Conservation (phyloP, 2,113 vertebrate species). For the Taxidea taxus region DNA sequence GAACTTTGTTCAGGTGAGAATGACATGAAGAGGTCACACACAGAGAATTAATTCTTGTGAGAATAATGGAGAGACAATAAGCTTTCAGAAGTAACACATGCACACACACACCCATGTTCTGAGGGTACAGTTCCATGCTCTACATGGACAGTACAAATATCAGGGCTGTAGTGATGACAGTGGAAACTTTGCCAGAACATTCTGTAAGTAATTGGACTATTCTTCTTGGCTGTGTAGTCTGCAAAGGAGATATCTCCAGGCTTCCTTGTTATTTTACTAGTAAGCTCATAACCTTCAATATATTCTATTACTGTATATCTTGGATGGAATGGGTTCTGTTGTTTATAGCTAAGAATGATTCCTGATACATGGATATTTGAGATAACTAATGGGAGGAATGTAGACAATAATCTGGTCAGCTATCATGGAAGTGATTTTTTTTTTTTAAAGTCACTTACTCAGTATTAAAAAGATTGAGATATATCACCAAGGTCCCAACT, state of each 20-base stretch:
- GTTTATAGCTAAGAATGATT: not conserved
- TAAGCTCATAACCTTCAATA: not conserved
- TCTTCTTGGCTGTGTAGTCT: not conserved
- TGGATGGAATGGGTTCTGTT: not conserved
- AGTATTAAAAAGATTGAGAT: not conserved
- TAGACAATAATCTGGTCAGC: not conserved
- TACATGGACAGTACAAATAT: not conserved
- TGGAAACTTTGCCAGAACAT: not conserved
- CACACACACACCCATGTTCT: not conserved
- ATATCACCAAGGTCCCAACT: not conserved
- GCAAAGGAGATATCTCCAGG: not conserved
- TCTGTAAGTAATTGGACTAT: not conserved
- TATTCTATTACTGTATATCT: not conserved
- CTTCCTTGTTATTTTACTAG: not conserved
- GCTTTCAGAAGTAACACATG: not conserved
- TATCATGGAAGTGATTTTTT: not conserved
- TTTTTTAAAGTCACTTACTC: not conserved
- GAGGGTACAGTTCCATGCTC: rapidly evolving
- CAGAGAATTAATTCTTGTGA: not conserved
- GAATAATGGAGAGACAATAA: not conserved
- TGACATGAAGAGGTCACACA: not conserved
- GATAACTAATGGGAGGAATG: not conserved
- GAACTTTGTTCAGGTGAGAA: not conserved
- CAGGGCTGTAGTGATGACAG: not conserved
- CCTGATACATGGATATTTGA: not conserved